A percentile compares a stretch with the other conserved stretches of the same genome.
phyloP scores from a whole-genome alignment of 2,888 invertebrate genomes.

The Cheilosia variabilis region DNA sequence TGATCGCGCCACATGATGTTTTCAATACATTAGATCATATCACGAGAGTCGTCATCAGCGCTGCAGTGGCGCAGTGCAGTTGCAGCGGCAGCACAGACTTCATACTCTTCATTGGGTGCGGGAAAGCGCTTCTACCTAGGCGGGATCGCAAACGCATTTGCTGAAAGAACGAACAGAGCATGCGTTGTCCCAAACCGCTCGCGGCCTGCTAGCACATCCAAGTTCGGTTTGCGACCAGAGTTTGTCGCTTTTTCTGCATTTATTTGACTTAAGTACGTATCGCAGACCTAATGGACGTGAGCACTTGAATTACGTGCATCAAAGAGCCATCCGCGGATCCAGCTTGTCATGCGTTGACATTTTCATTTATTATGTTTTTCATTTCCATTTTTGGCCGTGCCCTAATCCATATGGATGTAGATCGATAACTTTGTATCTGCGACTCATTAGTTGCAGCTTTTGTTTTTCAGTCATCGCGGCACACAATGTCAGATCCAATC shows the following conservation, averaged over 20 bases:
- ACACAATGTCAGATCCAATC: not conserved
- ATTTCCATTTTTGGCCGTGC: constrained; percentile 27
- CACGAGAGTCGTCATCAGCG: constrained; percentile 48
- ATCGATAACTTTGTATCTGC: constrained; percentile 15
- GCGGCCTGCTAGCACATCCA: constrained; percentile 42
- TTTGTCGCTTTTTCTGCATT: constrained; percentile 22
- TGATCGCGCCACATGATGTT: constrained; percentile 41
- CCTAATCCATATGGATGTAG: constrained; percentile 32
- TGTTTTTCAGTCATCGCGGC: not conserved
- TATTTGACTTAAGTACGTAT: constrained; percentile 7
- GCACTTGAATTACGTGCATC: constrained; percentile 22
- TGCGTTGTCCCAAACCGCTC: constrained; percentile 43
- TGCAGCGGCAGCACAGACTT: not conserved
- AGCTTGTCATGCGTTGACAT: constrained; percentile 44
- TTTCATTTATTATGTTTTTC: constrained; percentile 44
- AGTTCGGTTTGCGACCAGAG: constrained; percentile 1
- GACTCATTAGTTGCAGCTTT: not conserved
- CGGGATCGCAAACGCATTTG: constrained; percentile 9
- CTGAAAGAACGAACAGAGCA: constrained; percentile 14
- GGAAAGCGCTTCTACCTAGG: constrained; percentile 21
- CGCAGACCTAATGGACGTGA: constrained; percentile 1
- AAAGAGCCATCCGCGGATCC: constrained; percentile 36
- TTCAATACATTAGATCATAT: constrained; percentile 64
- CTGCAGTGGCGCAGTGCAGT: constrained; percentile 9
- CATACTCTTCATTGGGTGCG: not conserved